Conservation (phyloP, 2,113 vertebrate species). For the Sapajus apella region DNA sequence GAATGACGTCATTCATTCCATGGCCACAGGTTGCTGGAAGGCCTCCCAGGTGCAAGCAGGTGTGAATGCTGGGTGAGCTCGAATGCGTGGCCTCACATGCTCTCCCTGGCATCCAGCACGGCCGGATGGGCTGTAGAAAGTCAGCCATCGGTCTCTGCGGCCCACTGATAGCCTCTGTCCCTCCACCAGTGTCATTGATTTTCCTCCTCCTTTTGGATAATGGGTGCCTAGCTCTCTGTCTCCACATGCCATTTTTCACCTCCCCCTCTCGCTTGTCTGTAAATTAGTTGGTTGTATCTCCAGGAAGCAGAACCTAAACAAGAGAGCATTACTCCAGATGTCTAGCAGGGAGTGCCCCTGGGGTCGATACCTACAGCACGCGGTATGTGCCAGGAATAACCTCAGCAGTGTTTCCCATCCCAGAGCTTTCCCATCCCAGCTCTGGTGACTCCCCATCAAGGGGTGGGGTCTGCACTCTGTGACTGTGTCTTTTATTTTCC, state of each 20-base stretch:
- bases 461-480: neutral
- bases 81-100: fast-evolving
- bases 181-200: neutral
- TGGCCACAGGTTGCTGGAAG: no score
- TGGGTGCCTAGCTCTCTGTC: neutral
- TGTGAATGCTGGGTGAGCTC: neutral
- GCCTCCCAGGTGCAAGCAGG: no score
- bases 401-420: neutral
- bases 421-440: neutral
- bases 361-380: neutral
- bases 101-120: fast-evolving
- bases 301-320: neutral
- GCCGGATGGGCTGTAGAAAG: neutral
- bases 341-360: neutral
- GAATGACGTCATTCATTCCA: neutral
- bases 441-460: neutral
- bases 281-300: neutral
- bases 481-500: neutral
- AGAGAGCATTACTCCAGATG: neutral
- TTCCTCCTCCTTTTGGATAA: neutral
- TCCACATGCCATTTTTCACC: neutral
- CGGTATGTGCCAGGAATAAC: neutral
- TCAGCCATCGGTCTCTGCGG: neutral
- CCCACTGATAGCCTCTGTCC: neutral
- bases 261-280: neutral